Percentiles rank a stretch among this genome's conserved stretches.
Evolutionary conservation across 2,888 invertebrate species (phyloP).

Genomic region (Nomada lathburiana): DNA sequence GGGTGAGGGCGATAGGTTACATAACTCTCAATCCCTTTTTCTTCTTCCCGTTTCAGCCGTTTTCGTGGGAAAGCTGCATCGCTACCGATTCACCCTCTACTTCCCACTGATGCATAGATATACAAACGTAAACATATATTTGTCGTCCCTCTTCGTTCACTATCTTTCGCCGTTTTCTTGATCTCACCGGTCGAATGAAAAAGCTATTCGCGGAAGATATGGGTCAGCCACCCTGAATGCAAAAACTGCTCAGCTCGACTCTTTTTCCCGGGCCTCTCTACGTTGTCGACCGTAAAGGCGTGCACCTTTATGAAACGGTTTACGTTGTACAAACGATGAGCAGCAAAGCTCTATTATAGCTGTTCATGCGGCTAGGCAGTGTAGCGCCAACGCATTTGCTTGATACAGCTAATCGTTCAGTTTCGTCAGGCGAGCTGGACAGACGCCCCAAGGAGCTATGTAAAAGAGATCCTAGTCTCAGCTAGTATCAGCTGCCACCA

Average conservation of each 20-base stretch:
- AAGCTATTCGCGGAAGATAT: constrained; percentile 76
- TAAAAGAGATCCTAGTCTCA: neutral
- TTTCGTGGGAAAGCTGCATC: constrained; percentile 53
- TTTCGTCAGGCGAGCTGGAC: constrained; percentile 32
- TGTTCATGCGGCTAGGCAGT: constrained; percentile 28
- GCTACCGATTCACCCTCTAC: constrained; percentile 19
- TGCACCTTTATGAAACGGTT: constrained; percentile 60
- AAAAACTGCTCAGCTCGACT: constrained; percentile 51
- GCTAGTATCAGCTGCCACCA: neutral
- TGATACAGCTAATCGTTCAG: constrained; percentile 31
- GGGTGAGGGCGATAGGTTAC: constrained; percentile 24
- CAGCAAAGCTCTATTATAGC: constrained; percentile 56
- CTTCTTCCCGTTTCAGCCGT: constrained; percentile 48
- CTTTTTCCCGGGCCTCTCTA: constrained; percentile 49
- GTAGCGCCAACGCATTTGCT: constrained; percentile 1
- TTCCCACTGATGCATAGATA: constrained; percentile 7
- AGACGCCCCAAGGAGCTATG: neutral
- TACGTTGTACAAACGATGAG: constrained; percentile 63
- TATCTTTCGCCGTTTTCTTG: constrained; percentile 58
- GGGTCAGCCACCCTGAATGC: constrained; percentile 74
- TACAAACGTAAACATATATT: constrained; percentile 50
- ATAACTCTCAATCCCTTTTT: constrained; percentile 28
- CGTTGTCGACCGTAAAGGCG: constrained; percentile 47
- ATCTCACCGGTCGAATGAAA: constrained; percentile 67
- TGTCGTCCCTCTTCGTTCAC: constrained; percentile 17